Evolutionary conservation across 2,888 invertebrate species (phyloP), one percentile per base, ranked within the genome.

Genomic region (Griposia aprilina): DNA sequence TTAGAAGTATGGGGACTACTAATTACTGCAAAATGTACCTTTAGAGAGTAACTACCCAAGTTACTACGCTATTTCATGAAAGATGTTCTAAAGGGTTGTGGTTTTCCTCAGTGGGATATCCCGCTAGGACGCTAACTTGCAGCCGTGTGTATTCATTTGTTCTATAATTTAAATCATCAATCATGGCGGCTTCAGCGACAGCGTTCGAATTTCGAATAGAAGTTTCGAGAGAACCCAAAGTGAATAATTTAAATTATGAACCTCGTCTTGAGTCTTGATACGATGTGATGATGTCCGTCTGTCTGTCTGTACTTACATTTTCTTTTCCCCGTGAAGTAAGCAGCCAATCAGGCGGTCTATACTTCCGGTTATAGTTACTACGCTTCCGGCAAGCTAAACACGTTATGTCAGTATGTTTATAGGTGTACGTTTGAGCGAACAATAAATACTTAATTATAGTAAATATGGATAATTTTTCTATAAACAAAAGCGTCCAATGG

Each of bases 271-370:
- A 36, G 30, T 3, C n/a, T 66, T 45, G 26, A 41, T n/a, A 65
- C n/a, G 10, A 73, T 48, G 20, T 17, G n/a, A 26, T 26, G 50
- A 36, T n/a, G 48, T 74, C 26, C 5, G 30, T 30, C 73, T 30
- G 52, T 30, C 73, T 30, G 52, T 69, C 30, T 41, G n/a, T 45
- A 59, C 26, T 15, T 15, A 68, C 4, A 65, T 75, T 74, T 80
- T 72, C 71, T 69, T 72, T 85, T 82, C 76, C 76, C 73, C n/a
- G 57, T 71, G 8, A 60, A 83, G 79, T 84, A 66, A 73, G 45
- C 45, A 66, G 30, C 26, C 85, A n/a, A 85, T 83, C 83, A 82
- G 50, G 76, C 85, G 85, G 26, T 52, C 60, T 26, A n/a, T 15
- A 48, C 50, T 85, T 83, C 82, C 83, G 82, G 69, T 36, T 74